These are phyloP conservation scores for Colletes collaris DNA, from an alignment of 2,888 invertebrate genomes.

Conservation along the genomic window DNA sequence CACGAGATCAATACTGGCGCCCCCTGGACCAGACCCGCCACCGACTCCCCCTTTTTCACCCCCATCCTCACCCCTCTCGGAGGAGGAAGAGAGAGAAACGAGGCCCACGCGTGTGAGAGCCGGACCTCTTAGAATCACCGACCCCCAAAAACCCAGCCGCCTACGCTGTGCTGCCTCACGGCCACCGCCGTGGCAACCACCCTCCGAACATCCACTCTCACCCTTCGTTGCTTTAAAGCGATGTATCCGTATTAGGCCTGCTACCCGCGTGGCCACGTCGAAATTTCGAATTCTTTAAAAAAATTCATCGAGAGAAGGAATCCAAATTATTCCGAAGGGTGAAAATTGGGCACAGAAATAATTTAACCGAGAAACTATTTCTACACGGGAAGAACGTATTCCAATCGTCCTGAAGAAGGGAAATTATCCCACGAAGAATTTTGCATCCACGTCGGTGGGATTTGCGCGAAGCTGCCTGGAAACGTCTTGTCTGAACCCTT, in stretches of 20 bases:
- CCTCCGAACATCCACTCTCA: conserved; percentile 75
- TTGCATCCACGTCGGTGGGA: conserved; percentile 4
- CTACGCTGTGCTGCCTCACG: conserved; percentile 68
- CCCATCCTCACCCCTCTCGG: conserved; percentile 42
- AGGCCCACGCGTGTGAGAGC: conserved; percentile 78
- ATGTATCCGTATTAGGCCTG: conserved; percentile 75
- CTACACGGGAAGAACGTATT: not conserved
- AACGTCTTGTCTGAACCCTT: conserved; percentile 40
- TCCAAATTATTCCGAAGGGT: not conserved
- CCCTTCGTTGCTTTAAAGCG: conserved; percentile 79
- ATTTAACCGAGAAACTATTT: no score
- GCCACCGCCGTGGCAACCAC: conserved; percentile 72
- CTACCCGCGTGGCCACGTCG: not conserved
- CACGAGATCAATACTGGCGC: conserved; percentile 82
- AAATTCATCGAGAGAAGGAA: not conserved
- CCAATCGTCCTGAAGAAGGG: not conserved
- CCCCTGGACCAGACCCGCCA: conserved; percentile 80
- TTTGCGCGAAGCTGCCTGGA: not conserved
- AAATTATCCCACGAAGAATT: conserved; percentile 22
- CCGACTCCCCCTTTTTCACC: conserved; percentile 65
- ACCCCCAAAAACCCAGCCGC: conserved; percentile 73
- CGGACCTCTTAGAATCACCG: conserved; percentile 82
- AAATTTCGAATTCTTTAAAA: conserved; percentile 11
- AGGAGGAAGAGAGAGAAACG: conserved; percentile 35
- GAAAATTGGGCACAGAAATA: no score